These are phyloP conservation scores for Elaphurus davidianus DNA, from an alignment of 2,113 vertebrate genomes.

Conservation along the genomic window DNA sequence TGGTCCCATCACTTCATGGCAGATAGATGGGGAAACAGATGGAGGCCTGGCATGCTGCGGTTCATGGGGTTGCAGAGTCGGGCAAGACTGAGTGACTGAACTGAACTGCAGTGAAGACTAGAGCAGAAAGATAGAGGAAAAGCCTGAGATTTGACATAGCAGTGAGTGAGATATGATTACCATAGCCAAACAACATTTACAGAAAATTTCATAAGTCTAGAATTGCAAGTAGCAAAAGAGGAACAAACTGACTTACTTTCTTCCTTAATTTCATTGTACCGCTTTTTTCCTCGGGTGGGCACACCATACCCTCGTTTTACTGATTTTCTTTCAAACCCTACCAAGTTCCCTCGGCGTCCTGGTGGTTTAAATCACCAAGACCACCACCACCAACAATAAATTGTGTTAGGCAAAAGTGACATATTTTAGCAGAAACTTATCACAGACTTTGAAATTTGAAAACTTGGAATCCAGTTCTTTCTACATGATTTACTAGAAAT, in stretches of 20 bases:
- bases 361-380: neutral
- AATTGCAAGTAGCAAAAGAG: neutral
- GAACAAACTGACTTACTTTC: neutral
- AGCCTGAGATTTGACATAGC: neutral
- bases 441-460: neutral
- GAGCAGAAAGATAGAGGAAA: neutral
- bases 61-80: too few species aligned
- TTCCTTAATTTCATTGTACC: neutral
- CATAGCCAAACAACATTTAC: neutral
- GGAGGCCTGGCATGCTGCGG: too few species aligned
- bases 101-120: neutral
- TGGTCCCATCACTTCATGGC: too few species aligned
- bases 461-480: neutral
- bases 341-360: neutral
- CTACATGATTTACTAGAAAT: neutral
- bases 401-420: neutral
- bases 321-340: neutral
- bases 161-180: neutral
- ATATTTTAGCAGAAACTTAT: neutral
- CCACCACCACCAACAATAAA: neutral
- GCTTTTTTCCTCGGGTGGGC: neutral
- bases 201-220: neutral
- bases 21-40: too few species aligned
- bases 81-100: too few species aligned
- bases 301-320: neutral